These are phyloP conservation scores for Tichodroma muraria DNA, from an alignment of 2,113 vertebrate genomes.

Conservation along the genomic window DNA sequence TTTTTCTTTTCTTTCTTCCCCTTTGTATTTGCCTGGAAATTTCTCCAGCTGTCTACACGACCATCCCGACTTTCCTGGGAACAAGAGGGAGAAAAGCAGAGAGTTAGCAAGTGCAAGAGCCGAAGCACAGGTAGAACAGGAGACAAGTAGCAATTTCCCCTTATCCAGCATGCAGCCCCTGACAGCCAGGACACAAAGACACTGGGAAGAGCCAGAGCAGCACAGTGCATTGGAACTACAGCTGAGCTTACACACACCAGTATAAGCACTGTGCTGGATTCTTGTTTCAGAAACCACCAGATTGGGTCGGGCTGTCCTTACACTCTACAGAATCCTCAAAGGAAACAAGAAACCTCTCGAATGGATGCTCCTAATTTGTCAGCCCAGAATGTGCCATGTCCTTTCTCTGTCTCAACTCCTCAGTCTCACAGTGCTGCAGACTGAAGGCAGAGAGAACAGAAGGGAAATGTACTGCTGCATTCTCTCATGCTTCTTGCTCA, in stretches of 20 bases:
- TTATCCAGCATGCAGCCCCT: background rate
- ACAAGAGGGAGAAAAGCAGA: background rate
- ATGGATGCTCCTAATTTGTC: background rate
- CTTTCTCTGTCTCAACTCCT: background rate
- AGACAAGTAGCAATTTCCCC: background rate
- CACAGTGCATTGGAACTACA: background rate
- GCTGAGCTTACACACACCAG: background rate
- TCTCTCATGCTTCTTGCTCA: background rate
- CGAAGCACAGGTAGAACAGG: background rate
- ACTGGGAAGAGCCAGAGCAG: background rate
- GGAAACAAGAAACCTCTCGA: background rate
- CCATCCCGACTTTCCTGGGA: conserved; percentile 92
- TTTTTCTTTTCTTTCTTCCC: conserved; percentile 94
- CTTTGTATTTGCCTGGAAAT: conserved; percentile 93
- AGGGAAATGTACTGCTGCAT: background rate
- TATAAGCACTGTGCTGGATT: background rate
- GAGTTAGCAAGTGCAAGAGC: background rate
- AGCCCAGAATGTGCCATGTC: background rate
- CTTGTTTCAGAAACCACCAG: background rate
- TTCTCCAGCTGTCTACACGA: conserved; percentile 97
- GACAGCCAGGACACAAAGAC: background rate
- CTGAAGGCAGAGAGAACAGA: background rate
- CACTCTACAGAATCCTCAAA: background rate
- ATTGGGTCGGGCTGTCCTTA: background rate
- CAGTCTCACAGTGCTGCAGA: background rate